A percentile compares a stretch with the other conserved stretches of the same genome.
These are phyloP conservation scores for Dryadula phaetusa DNA, from an alignment of 2,888 invertebrate genomes.

Conservation along the genomic window DNA sequence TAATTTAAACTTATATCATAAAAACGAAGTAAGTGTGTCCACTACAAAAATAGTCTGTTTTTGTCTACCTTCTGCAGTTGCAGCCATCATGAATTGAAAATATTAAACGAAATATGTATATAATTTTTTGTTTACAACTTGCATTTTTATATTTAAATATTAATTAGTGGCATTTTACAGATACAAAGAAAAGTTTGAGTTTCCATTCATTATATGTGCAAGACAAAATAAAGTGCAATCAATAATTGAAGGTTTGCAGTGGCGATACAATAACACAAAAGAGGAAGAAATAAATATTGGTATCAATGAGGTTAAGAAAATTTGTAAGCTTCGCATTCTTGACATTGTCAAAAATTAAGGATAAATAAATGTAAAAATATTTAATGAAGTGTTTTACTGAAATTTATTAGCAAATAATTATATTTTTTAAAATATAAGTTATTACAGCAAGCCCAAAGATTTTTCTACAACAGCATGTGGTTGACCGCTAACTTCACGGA, in stretches of 20 bases:
- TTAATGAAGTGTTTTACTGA: constrained; percentile 28
- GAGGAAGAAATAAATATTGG: constrained; percentile 83
- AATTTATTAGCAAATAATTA: constrained; percentile 34
- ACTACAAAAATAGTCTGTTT: too few relatives aligned
- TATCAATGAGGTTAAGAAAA: constrained; percentile 88
- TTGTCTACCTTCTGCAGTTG: too few relatives aligned
- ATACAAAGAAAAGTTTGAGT: constrained; percentile 87
- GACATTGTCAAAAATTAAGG: constrained; percentile 70
- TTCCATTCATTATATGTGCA: constrained; percentile 88
- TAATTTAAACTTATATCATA: too few relatives aligned
- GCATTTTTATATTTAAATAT: neutral
- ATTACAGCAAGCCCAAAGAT: constrained; percentile 85
- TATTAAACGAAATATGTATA: too few relatives aligned
- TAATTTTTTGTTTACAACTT: too few relatives aligned
- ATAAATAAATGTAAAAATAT: constrained; percentile 18
- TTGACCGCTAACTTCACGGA: constrained; percentile 89
- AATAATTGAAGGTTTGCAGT: constrained; percentile 83
- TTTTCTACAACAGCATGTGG: constrained; percentile 94
- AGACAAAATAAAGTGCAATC: constrained; percentile 85
- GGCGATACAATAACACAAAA: constrained; percentile 78
- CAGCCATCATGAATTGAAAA: too few relatives aligned
- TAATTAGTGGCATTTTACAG: constrained; percentile 62
- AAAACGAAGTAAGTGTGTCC: too few relatives aligned
- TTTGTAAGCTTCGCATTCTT: constrained; percentile 84
- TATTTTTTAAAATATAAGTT: constrained; percentile 26